These are phyloP conservation scores for Morinoia aosen DNA, from an alignment of 2,888 invertebrate species.

Conservation along the genomic window DNA sequence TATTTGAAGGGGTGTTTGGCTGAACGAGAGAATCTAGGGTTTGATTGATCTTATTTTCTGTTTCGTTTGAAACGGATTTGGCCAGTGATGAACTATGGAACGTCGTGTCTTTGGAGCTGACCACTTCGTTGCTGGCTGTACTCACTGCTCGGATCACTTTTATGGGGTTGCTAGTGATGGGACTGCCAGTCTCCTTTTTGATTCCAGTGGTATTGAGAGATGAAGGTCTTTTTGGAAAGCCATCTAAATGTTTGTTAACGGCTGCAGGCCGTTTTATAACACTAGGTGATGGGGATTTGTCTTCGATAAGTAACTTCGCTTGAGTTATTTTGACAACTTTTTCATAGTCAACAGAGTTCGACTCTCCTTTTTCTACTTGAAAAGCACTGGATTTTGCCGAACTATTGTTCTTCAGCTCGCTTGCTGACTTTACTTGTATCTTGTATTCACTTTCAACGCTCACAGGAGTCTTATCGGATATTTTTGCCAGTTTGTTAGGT, in stretches of 20 bases:
- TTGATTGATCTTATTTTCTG: neutral
- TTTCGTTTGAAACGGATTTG: neutral
- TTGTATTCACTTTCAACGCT: neutral
- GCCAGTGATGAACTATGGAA: neutral
- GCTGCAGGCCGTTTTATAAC: conserved; percentile 15
- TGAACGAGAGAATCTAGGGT: neutral
- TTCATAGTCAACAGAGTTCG: neutral
- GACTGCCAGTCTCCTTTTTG: neutral
- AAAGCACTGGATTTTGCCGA: neutral
- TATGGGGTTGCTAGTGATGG: neutral
- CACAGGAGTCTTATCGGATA: neutral
- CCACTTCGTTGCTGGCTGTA: neutral
- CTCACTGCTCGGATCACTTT: conserved; percentile 1
- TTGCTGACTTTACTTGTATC: conserved; percentile 1
- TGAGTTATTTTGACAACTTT: conserved; percentile 35
- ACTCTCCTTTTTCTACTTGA: neutral
- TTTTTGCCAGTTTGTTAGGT: conserved; percentile 18
- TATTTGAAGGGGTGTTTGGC: neutral
- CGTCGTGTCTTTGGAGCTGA: neutral
- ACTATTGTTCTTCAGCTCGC: neutral
- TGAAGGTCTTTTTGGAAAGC: neutral
- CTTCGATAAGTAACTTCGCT: conserved; percentile 20
- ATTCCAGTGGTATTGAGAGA: neutral
- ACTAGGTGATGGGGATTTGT: neutral
- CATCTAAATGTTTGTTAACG: neutral